Evolutionary conservation across 2,113 vertebrate genomes (phyloP), one percentile per base, ranked within the genome.

Genomic region (Bagarius yarrelli): DNA sequence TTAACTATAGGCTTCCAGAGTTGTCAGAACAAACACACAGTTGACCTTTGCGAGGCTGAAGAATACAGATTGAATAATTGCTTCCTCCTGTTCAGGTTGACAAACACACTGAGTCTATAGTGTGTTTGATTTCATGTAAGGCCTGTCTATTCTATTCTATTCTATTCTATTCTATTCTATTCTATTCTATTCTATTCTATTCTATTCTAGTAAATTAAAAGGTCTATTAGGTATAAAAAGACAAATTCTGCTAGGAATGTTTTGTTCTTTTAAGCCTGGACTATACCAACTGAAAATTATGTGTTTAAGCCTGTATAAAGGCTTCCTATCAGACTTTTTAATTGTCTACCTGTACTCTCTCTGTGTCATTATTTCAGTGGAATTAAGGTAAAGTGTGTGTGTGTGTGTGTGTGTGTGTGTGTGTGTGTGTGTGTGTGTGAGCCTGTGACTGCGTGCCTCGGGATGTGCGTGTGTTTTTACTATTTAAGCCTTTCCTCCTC

Each of bases 1-100:
- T 88, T 92, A 88, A 83, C 87, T 87, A 84, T 82, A 86, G 89
- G 78, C 76, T 34, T 84, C 83, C 69, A 87, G 80, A 85, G 81
- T 69, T 59, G 76, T 76, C 84, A 60, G 85, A 89, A 83, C 86
- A 84, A 88, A 88, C 85, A 89, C 77, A 85, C 73, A 81, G 89
- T 14, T 78, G 23, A 74, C 70, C 74, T 81, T 79, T 86, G 75
- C 71, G 59, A 75, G 76, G 34, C 52, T 61, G 57, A 79, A 52
- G 78, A 64, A 81, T 70, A 64, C 53, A 14, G 40, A 50, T 55
- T 50, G 44, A 64, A 47, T 59, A 67, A 44, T 55, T 25, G 55
- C 79, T 81, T 74, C 80, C 79, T 50, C n/a, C 79, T 55, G 69
- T 64, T 30, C 27, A 44, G 44, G 44, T 57, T n/a, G 64, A 63